These are phyloP conservation scores for Globodera rostochiensis DNA, from an alignment of 1,140 invertebrate species.

Conservation along the genomic window DNA sequence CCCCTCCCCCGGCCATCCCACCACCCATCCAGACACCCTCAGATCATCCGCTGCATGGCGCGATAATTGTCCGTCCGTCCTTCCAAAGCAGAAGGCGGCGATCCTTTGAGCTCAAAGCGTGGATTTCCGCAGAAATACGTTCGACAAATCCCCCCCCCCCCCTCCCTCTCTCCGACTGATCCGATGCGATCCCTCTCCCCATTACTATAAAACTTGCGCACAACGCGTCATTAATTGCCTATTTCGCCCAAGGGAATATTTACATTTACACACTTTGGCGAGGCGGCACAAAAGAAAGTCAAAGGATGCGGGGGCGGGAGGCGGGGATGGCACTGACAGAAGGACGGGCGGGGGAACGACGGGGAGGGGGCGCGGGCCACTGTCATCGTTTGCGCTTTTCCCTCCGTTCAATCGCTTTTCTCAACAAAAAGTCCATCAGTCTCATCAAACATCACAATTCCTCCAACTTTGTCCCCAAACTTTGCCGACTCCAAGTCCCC, in stretches of 20 bases:
- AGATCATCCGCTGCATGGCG: not conserved
- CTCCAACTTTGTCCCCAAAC: too few species aligned
- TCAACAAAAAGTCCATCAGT: too few species aligned
- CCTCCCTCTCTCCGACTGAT: not conserved
- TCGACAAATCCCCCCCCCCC: not conserved
- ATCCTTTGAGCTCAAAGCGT: not conserved
- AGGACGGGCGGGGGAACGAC: not conserved
- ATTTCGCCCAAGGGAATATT: not conserved
- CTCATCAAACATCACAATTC: too few species aligned
- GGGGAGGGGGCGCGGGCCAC: too few species aligned
- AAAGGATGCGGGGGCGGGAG: not conserved
- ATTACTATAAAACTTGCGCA: not conserved
- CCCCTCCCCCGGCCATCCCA: too few species aligned
- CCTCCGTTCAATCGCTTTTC: too few species aligned
- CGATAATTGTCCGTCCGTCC: not conserved
- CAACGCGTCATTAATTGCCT: not conserved
- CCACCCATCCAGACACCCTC: not conserved
- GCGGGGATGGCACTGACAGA: not conserved
- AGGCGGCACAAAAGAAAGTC: not conserved
- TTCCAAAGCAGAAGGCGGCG: not conserved
- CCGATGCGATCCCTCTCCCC: not conserved
- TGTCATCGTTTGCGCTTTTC: too few species aligned
- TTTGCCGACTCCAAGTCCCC: too few species aligned
- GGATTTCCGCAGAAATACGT: not conserved
- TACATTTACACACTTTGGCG: not conserved